phyloP scores from a whole-genome alignment of 2,888 invertebrate genomes.

The Cremastinae sp. region DNA sequence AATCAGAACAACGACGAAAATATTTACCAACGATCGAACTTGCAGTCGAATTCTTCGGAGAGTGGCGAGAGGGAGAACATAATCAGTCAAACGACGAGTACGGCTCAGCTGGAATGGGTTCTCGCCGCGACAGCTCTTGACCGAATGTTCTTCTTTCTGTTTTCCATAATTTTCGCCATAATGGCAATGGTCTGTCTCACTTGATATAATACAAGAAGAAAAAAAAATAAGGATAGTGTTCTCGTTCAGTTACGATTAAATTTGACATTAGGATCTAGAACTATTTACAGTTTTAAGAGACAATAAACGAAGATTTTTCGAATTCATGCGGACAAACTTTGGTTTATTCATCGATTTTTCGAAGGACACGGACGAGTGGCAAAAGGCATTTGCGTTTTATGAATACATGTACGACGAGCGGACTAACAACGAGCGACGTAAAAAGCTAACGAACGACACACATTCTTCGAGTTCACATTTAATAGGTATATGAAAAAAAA shows the following conservation, averaged over 20 bases:
- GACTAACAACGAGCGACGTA: conserved; percentile 25
- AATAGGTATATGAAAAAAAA: conserved; percentile 50
- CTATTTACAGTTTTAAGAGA: no score
- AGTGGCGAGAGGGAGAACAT: conserved; percentile 71
- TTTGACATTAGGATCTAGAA: no score
- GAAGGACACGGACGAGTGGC: conserved; percentile 15
- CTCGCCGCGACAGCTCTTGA: conserved; percentile 85
- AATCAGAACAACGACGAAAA: conserved; percentile 62
- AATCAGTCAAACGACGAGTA: conserved; percentile 66
- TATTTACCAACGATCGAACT: conserved; percentile 59
- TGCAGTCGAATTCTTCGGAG: conserved; percentile 65
- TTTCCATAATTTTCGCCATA: conserved; percentile 82
- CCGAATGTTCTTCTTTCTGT: conserved; percentile 83
- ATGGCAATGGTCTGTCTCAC: conserved; percentile 81
- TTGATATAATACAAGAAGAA: conserved; percentile 69
- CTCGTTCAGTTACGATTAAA: no score
- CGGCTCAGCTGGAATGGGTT: conserved; percentile 84
- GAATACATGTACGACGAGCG: conserved; percentile 3
- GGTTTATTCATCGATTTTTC: conserved; percentile 26
- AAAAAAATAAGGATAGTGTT: conserved; percentile 25
- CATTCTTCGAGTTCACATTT: conserved; percentile 52
- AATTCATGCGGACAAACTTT: background rate
- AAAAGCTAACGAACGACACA: conserved; percentile 19
- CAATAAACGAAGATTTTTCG: no score
- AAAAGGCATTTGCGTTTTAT: conserved; percentile 4